Evolutionary conservation across 35 echinoderm and acorn worm species (phyloP).

Genomic region (Nesometra sesokonis): DNA sequence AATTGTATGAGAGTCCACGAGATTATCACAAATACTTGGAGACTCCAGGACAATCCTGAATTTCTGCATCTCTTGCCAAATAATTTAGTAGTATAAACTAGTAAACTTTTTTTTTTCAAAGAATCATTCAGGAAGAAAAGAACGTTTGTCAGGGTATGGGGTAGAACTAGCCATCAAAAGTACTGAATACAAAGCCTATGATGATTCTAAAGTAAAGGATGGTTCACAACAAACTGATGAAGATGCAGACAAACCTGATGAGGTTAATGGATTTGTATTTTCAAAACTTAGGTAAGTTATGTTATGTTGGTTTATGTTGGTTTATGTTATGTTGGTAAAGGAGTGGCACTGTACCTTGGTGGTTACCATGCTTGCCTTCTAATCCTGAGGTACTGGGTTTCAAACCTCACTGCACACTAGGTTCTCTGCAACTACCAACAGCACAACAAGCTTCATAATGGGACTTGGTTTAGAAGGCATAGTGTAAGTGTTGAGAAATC

Average conservation of each 20-base stretch:
- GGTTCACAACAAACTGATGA: constrained; percentile 8
- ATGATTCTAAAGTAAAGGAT: constrained; percentile 80
- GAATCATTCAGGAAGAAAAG: constrained; percentile 31
- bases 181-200: constrained; percentile 94
- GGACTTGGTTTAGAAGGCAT: too few relatives aligned
- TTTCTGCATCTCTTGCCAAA: neutral
- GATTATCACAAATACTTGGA: neutral
- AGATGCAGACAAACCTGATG: constrained; percentile 53
- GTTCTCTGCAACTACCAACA: too few relatives aligned
- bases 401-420: too few relatives aligned
- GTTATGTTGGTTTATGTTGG: neutral
- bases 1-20: too few relatives aligned
- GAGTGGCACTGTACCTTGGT: too few relatives aligned
- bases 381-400: too few relatives aligned
- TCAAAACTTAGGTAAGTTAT: constrained; percentile 56
- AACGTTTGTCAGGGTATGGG: constrained; percentile 82
- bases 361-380: too few relatives aligned
- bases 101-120: neutral
- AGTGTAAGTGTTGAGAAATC: too few relatives aligned
- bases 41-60: too few relatives aligned
- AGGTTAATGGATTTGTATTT: constrained; percentile 88
- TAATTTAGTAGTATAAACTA: neutral
- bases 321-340: too few relatives aligned
- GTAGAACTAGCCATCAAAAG: constrained; percentile 96
- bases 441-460: too few relatives aligned